phyloP scores from a whole-genome alignment of 2,888 invertebrate genomes.

The Pristionchus arcanus region DNA sequence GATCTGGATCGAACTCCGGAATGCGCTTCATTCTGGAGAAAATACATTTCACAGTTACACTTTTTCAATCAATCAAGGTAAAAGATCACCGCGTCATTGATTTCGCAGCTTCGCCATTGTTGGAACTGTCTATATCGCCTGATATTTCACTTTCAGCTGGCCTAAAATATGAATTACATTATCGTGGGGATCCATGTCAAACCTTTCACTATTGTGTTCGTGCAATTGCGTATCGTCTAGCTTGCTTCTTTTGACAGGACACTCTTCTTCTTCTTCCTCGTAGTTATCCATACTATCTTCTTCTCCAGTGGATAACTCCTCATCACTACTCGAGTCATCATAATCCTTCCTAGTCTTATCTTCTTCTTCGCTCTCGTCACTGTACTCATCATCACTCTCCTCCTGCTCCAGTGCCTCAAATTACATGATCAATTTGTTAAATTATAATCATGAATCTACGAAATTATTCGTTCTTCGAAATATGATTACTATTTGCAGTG shows the following conservation, averaged over 20 bases:
- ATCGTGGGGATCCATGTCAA: not conserved
- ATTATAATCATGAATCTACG: not conserved
- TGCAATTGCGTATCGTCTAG: not conserved
- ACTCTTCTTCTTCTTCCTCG: not conserved
- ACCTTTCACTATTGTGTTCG: not conserved
- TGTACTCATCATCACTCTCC: not conserved
- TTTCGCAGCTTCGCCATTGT: not conserved
- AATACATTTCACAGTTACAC: not conserved
- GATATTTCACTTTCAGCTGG: not conserved
- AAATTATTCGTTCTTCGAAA: not conserved
- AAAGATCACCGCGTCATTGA: not conserved
- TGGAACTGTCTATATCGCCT: not conserved
- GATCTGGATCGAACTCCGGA: not conserved
- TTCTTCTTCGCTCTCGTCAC: not conserved
- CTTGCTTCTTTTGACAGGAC: not conserved
- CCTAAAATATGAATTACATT: not conserved
- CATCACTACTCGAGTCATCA: not conserved
- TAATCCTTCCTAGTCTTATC: not conserved
- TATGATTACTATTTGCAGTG: not conserved
- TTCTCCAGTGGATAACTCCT: not conserved
- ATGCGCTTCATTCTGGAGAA: constrained; percentile 1
- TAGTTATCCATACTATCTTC: not conserved
- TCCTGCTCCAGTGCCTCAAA: not conserved
- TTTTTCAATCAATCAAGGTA: not conserved
- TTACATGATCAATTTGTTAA: not conserved